Evolutionary conservation across 2,113 vertebrate genomes (phyloP), one percentile per base, ranked within the genome.

Genomic region (Nettapus auritus): DNA sequence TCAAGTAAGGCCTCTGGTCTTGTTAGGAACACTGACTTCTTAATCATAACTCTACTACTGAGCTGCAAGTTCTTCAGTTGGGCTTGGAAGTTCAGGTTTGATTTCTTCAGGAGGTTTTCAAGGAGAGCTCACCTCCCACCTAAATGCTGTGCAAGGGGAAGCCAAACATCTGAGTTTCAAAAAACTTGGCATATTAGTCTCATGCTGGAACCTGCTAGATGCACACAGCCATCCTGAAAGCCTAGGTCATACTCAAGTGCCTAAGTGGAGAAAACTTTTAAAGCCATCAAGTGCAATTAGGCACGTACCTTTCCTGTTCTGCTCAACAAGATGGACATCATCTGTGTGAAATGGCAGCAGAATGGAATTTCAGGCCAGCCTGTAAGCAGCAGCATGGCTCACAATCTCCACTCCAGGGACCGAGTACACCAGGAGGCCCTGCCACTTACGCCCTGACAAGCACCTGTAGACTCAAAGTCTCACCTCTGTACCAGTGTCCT

Each of bases 201-300:
- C 40, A 48, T 6, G 13, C 33, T 59, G 40, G 48, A 70, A 52
- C 23, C n/a, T 70, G 38, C n/a, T n/a, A 7, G 1, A 50, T 60
- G 25, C 52, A 78, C 42, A 40, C 17, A 77, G 64, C 26, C 28
- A 4, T 83, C 50, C 59, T 69, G 20, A 90, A 83, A 88, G 33
- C 10, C 6, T 0, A 0, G 28, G 16, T 53, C 40, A 62, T 40
- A 53, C 4, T 50, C 0, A 5, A 57, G 23, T 29, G 3, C 16
- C 23, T 83, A 40, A 59, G 77, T 10, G 16, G 34, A 8, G 29
- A 79, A 89, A 67, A 52, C 9, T 56, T 71, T 40, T 19, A 87
- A 34, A 93, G 33, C 10, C 29, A 71, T n/a, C 20, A 48, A 44
- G 38, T 9, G 7, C 26, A 38, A 18, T 33, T 63, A 68, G 9